Conservation (phyloP, 2,888 invertebrate genomes). For the Halictus ligatus region DNA sequence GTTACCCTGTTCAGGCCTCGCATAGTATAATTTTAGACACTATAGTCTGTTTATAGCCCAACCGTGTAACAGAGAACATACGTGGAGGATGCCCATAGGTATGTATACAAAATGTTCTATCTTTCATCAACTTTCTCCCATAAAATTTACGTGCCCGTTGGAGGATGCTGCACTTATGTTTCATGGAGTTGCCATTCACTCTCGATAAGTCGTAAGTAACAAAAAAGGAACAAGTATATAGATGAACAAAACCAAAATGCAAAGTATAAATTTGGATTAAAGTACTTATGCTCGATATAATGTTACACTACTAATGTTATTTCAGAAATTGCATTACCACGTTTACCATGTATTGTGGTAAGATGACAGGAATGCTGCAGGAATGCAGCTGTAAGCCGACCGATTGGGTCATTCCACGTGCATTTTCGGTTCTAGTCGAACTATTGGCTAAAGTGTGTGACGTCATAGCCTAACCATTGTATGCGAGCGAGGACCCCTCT, state of each 20-base stretch:
- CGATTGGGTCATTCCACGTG: no score
- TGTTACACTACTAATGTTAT: no score
- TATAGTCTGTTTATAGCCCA: neutral
- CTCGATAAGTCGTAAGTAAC: neutral
- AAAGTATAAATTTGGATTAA: no score
- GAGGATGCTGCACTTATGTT: neutral
- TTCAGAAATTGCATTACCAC: no score
- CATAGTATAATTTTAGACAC: neutral
- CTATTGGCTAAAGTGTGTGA: no score
- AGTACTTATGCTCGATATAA: no score
- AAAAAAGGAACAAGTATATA: neutral
- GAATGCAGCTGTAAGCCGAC: no score
- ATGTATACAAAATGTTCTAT: neutral
- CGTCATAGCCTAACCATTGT: no score
- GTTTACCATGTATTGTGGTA: no score
- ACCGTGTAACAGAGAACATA: neutral
- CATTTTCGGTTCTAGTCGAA: no score
- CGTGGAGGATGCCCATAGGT: neutral
- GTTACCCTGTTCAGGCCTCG: neutral
- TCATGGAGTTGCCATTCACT: neutral
- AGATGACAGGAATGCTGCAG: no score
- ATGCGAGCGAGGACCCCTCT: no score
- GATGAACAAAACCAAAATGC: neutral
- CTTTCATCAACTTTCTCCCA: neutral
- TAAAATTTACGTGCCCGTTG: neutral